These are phyloP conservation scores for Coryphaenoides rupestris DNA, from an alignment of 2,113 vertebrate species.

Conservation along the genomic window DNA sequence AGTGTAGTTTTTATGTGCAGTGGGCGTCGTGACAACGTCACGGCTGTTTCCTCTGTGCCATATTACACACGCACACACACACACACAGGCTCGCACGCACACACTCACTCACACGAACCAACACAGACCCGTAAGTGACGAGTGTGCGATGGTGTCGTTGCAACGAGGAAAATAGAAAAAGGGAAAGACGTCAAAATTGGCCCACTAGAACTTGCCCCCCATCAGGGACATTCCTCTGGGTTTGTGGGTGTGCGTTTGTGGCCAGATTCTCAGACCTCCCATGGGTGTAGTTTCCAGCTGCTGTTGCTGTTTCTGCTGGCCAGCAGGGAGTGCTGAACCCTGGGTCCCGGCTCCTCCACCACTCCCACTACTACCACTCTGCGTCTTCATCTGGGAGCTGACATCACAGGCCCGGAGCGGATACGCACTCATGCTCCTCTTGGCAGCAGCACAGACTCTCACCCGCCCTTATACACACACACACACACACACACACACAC, in stretches of 20 bases:
- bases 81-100: constrained; percentile 22
- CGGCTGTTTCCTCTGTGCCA: constrained; percentile 48
- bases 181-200: constrained; percentile 35
- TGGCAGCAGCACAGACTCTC: background rate
- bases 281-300: constrained; percentile 53
- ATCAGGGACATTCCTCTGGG: constrained; percentile 16
- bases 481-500: background rate
- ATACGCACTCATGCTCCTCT: constrained; percentile 19
- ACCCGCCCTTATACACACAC: background rate
- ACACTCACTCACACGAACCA: constrained; percentile 2
- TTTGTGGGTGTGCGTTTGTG: constrained; percentile 17
- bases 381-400: background rate
- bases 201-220: constrained; percentile 41
- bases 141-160: constrained; percentile 28
- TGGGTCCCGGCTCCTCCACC: constrained; percentile 21
- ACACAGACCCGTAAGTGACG: constrained; percentile 36
- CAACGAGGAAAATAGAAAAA: background rate
- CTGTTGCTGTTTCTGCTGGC: constrained; percentile 25
- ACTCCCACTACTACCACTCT: no score
- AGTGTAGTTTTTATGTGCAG: constrained; percentile 34
- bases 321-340: constrained; percentile 30
- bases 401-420: constrained; percentile 18
- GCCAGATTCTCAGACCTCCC: constrained; percentile 65
- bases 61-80: constrained; percentile 5
- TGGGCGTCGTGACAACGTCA: constrained; percentile 57